Percentiles rank a stretch among this genome's conserved stretches.
Conservation (phyloP, 2,797 vertebrate genomes). For the Phataginus tetradactyla region DNA sequence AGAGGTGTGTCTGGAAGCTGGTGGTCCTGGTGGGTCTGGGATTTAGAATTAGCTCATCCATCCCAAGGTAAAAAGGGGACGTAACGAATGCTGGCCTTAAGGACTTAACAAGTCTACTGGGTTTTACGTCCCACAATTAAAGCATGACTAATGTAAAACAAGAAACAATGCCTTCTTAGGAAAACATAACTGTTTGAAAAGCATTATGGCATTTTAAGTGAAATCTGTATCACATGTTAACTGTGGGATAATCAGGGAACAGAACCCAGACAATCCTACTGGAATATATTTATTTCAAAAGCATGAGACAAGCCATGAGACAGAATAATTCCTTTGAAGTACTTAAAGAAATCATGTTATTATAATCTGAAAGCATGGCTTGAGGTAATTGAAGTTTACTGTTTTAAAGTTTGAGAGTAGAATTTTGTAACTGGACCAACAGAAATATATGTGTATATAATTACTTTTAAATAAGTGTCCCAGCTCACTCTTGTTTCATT, state of each 20-base stretch:
- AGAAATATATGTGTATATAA: not conserved
- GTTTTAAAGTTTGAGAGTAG: conserved; percentile 26
- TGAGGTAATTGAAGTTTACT: conserved; percentile 3
- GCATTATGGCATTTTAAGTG: not conserved
- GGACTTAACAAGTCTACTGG: not conserved
- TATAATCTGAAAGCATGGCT: not conserved
- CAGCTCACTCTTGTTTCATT: not conserved
- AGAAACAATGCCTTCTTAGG: not conserved
- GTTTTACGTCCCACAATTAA: not conserved
- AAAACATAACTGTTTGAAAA: conserved; percentile 29
- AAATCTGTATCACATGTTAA: not conserved
- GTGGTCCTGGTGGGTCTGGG: not conserved
- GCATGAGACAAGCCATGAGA: not conserved
- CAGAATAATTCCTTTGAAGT: not conserved
- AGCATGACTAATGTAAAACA: not conserved
- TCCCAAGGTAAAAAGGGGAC: not conserved
- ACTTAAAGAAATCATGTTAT: not conserved
- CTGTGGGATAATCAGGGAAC: not conserved
- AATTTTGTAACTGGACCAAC: not conserved
- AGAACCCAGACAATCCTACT: not conserved
- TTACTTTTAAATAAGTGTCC: not conserved
- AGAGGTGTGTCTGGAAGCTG: not conserved
- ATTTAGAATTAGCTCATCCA: not conserved
- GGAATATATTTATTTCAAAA: not conserved
- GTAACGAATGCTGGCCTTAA: not conserved